Percentiles rank a stretch among this genome's conserved stretches.
Evolutionary conservation across 1,140 invertebrate species (phyloP).

Genomic region (Phthorimaea operculella): DNA sequence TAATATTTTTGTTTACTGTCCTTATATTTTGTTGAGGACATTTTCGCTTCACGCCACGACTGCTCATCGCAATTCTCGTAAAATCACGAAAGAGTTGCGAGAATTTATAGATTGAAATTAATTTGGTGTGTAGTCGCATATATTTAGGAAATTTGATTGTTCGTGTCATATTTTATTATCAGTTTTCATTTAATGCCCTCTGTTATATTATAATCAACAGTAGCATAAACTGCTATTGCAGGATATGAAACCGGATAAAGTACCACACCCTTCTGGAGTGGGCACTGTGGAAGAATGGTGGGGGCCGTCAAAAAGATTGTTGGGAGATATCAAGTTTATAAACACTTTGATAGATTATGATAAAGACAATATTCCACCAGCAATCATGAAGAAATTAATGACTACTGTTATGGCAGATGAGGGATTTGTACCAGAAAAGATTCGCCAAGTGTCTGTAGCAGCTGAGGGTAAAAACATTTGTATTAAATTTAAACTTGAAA

Average conservation of each 20-base stretch:
- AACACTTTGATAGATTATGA: slow-evolving; percentile 87
- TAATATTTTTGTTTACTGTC: too few relatives aligned
- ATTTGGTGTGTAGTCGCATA: too few relatives aligned
- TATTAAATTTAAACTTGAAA: neutral
- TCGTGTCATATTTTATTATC: too few relatives aligned
- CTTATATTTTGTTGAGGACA: too few relatives aligned
- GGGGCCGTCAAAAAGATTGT: slow-evolving; percentile 89
- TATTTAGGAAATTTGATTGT: too few relatives aligned
- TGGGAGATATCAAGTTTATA: slow-evolving; percentile 93
- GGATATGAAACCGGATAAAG: slow-evolving; percentile 86
- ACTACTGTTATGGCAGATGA: slow-evolving; percentile 85
- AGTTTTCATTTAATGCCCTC: too few relatives aligned
- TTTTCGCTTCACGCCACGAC: too few relatives aligned
- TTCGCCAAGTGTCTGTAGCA: slow-evolving; percentile 81
- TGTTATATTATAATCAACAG: too few relatives aligned
- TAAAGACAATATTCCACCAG: slow-evolving; percentile 89
- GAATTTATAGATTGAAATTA: too few relatives aligned
- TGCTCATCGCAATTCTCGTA: too few relatives aligned
- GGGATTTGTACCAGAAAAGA: slow-evolving; percentile 92
- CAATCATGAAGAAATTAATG: slow-evolving; percentile 85
- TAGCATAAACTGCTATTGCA: slow-evolving; percentile 30
- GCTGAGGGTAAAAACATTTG: slow-evolving; percentile 71
- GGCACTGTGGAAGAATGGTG: slow-evolving; percentile 89
- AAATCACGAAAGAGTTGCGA: too few relatives aligned
- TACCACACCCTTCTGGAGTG: slow-evolving; percentile 83